Base-by-base conservation (phyloP, 2,888 invertebrate species). In the Seladonia tumulorum region DNA sequence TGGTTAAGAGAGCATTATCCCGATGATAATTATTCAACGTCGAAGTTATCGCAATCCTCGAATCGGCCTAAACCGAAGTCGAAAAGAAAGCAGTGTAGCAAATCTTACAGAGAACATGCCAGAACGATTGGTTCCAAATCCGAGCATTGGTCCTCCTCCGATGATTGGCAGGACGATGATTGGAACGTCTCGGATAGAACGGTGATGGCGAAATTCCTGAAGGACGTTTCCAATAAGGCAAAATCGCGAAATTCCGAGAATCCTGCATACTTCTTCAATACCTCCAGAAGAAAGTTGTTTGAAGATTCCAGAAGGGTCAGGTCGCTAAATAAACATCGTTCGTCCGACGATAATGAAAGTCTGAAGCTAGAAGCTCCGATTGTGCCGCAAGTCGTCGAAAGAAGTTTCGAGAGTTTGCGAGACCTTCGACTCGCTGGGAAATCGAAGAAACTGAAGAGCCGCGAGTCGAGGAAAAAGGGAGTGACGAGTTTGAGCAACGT, bases 311-410 rank as follows among this genome's bases (percentile, higher is more conserved):
- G 39, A 22, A 82, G 18, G 22, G 2, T 3, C 5, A 81, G 60
- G 29, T 75, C 66, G 2, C 70, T 10, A 1, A 82, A 63, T 29
- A 63, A 72, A 18, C n/a, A 18, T 16, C 74, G 72, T 8, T 71
- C 39, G 10, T 70, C 45, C 29, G 86, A 81, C 57, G 88, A 89
- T 10, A 81, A 85, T 66, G 82, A 90, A 10, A 89, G 82, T 94
- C 94, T 96, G 95, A 96, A 96, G 95, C 95, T 96, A 94, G 96
- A 96, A 94, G 96, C 96, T 93, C 96, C 96, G 77, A 93, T 94
- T 92, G 94, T 95, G 82, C 96, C 96, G 57, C 95, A 96, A 94
- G 95, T 96, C 85, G 95, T 96, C n/a, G 96, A 96, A 93, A 96
- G 95, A 82, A 95, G 95, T 85, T 96, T 96, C 93, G 96, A 96